Evolutionary conservation across 2,113 vertebrate genomes (phyloP).

Genomic region (Arizona elegans): DNA sequence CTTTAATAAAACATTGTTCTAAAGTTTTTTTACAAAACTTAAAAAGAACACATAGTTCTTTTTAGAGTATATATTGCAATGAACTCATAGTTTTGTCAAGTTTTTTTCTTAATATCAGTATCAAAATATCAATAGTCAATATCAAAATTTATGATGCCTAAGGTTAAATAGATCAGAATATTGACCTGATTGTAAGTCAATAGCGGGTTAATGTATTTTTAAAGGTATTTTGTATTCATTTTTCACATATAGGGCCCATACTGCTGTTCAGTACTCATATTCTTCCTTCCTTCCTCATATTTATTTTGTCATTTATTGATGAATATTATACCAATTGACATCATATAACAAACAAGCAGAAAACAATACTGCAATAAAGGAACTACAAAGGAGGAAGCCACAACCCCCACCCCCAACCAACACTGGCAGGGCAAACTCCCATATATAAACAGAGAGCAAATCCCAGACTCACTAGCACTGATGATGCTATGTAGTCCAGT

Average conservation of each 20-base stretch:
- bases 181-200: conserved; percentile 77
- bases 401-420: neutral
- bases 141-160: conserved; percentile 78
- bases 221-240: conserved; percentile 76
- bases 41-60: conserved; percentile 52
- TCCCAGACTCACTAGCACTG: neutral
- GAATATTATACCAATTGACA: conserved; percentile 53
- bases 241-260: conserved; percentile 72
- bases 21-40: conserved; percentile 50
- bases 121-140: conserved; percentile 62
- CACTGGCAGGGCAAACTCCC: neutral
- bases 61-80: conserved; percentile 73
- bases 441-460: neutral
- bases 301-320: conserved; percentile 66
- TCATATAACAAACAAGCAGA: conserved; percentile 19
- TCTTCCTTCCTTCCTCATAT: conserved; percentile 61
- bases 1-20: conserved; percentile 1
- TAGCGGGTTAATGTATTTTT: conserved; percentile 75
- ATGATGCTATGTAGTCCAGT: neutral
- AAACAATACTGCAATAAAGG: neutral
- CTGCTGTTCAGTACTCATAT: conserved; percentile 65
- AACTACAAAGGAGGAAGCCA: neutral
- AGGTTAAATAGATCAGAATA: conserved; percentile 79
- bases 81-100: conserved; percentile 53
- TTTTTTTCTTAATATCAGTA: conserved; percentile 50